Conservation (phyloP, 2,113 vertebrate genomes). For the Phrynocephalus versicolor region DNA sequence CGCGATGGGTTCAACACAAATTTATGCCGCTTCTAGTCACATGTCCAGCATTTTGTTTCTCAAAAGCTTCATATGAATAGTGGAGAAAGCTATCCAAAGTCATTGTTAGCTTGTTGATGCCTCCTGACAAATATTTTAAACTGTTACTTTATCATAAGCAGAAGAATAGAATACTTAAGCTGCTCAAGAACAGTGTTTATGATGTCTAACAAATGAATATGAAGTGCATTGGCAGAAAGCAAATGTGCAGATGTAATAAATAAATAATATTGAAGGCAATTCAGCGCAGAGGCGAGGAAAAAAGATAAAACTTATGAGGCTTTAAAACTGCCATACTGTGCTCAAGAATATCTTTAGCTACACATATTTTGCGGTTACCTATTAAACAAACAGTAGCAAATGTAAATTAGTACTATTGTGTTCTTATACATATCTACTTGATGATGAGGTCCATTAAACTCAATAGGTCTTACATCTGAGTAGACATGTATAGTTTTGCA, state of each 20-base stretch:
- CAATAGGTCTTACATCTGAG: neutral
- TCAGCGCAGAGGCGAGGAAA: constrained; percentile 24
- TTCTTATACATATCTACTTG: neutral
- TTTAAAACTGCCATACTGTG: neutral
- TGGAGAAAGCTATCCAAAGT: constrained; percentile 3
- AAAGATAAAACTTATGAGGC: constrained; percentile 28
- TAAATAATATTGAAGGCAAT: constrained; percentile 33
- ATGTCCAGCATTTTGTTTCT: no score
- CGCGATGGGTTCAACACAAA: neutral
- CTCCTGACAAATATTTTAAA: constrained; percentile 22
- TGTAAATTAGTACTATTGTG: neutral
- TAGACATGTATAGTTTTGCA: neutral
- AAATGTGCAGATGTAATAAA: neutral
- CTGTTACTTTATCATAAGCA: constrained; percentile 32
- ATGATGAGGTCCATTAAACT: neutral
- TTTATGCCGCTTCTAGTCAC: no score
- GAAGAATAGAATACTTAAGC: constrained; percentile 37
- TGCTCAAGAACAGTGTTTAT: constrained; percentile 41
- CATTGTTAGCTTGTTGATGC: neutral
- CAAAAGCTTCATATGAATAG: constrained; percentile 12
- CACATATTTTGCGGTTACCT: constrained; percentile 7
- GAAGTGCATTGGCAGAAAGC: neutral
- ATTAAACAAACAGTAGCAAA: neutral
- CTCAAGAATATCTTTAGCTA: neutral
- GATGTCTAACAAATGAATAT: constrained; percentile 38